Evolutionary conservation across 2,888 invertebrate species (phyloP).

Genomic region (Heteromyza rotundicornis): DNA sequence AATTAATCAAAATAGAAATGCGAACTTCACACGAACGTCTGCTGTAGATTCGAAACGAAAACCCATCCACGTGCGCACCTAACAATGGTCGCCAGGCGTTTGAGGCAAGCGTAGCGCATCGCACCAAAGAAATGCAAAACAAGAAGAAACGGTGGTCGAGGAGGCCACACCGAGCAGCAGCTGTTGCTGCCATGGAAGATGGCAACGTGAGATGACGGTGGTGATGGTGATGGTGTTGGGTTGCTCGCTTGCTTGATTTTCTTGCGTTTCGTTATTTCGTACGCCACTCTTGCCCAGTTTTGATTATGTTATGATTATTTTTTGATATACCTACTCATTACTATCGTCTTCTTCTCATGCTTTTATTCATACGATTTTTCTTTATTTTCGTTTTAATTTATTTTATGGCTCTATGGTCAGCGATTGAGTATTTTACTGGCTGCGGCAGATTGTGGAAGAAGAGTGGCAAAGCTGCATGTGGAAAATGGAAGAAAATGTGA

Average conservation of each 20-base stretch:
- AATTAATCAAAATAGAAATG: not conserved
- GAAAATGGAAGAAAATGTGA: no score
- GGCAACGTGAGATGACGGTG: not conserved
- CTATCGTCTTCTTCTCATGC: no score
- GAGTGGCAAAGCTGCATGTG: slow-evolving; percentile 12
- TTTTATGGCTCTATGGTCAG: slow-evolving; percentile 1
- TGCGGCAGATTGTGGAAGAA: slow-evolving; percentile 10
- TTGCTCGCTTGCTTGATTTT: slow-evolving; percentile 16
- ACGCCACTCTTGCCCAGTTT: no score
- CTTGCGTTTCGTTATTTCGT: slow-evolving; percentile 8
- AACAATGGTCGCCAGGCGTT: slow-evolving; percentile 59
- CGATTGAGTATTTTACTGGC: not conserved
- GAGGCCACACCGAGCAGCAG: not conserved
- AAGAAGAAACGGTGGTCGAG: not conserved
- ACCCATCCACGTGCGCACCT: slow-evolving; percentile 58
- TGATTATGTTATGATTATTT: no score
- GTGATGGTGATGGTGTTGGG: slow-evolving; percentile 1
- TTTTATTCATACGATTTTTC: not conserved
- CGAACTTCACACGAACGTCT: not conserved
- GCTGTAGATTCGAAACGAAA: no score
- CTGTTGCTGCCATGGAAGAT: not conserved
- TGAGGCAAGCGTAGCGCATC: slow-evolving; percentile 40
- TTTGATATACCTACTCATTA: no score
- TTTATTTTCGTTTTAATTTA: slow-evolving; percentile 3
- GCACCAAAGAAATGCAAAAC: slow-evolving; percentile 37